Evolutionary conservation across 1,140 invertebrate genomes (phyloP), one percentile per base, ranked within the genome.

Genomic region (Laupala kohalensis): DNA sequence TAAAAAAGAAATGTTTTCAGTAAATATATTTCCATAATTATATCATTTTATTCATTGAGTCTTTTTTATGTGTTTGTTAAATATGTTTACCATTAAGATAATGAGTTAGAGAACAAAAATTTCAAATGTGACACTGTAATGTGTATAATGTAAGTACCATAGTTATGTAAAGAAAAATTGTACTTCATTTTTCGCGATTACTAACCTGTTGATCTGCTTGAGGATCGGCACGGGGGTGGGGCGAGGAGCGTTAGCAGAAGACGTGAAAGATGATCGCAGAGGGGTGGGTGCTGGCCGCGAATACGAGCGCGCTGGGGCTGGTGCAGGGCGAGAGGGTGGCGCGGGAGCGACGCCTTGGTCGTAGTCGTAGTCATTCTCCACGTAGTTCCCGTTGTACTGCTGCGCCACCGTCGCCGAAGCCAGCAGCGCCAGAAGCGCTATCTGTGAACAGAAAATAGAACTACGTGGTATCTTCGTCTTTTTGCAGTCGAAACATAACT

Each of bases 181-280:
- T 53, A 19, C 37, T 53, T 13, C 37, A 53, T 1, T 2, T 13
- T 53, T 53, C 37, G 1, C 37, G 19, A 53, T 53, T 53, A 53
- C 75, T 77, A 74, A 89, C 88, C 86, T 87, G 82, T 94, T 92
- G 72, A 94, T 93, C 79, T 93, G 91, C 78, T 93, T 92, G 25
- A 94, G 81, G 75, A 94, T 94, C 29, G 91, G 84, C 4, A 93
- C 88, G 0, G 91, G 90, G 0, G 90, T 87, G 80, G 15, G 81
- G 78, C 25, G 72, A 13, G n/a, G 25, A n/a, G 37, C 25, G 64
- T 29, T 70, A 69, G 13, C 69, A 9, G 37, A 9, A 15, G 30
- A 37, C 37, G 37, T 13, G 37, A 53, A 53, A 19, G 37, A 53
- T 0, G 37, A 2, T 9, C 37, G 37, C 37, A 53, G 37, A 0